These are phyloP conservation scores for Acanthococcus lagerstroemiae DNA, from an alignment of 2,888 invertebrate genomes.

Conservation along the genomic window DNA sequence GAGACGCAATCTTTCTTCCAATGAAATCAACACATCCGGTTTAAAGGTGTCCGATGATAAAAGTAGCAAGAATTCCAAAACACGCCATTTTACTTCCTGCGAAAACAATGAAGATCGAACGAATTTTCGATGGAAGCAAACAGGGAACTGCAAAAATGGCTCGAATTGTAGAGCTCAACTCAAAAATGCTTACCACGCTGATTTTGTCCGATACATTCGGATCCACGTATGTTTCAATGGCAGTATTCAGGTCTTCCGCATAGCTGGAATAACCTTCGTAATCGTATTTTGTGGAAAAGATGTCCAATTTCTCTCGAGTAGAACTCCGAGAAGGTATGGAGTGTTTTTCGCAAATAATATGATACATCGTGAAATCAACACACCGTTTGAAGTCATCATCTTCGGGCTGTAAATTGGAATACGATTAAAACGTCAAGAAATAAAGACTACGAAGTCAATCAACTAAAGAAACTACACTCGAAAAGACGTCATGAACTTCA, in stretches of 20 bases:
- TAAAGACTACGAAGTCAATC: not conserved
- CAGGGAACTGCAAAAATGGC: too few relatives aligned
- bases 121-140: not conserved
- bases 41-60: not conserved
- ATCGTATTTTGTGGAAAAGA: not conserved
- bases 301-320: not conserved
- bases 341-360: not conserved
- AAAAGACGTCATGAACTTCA: too few relatives aligned
- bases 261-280: not conserved
- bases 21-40: not conserved
- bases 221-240: not conserved
- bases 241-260: not conserved
- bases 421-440: too few relatives aligned
- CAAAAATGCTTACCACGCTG: not conserved
- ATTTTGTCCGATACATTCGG: not conserved
- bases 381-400: not conserved
- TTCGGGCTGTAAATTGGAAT: too few relatives aligned
- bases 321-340: not conserved
- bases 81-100: not conserved
- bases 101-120: not conserved
- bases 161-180: not conserved
- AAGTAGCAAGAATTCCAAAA: slow-evolving; percentile 2
- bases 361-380: not conserved
- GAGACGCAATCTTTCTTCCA: not conserved
- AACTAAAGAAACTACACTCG: too few relatives aligned